Conservation (phyloP, 1,140 invertebrate genomes). For the Nasonia vitripennis region DNA sequence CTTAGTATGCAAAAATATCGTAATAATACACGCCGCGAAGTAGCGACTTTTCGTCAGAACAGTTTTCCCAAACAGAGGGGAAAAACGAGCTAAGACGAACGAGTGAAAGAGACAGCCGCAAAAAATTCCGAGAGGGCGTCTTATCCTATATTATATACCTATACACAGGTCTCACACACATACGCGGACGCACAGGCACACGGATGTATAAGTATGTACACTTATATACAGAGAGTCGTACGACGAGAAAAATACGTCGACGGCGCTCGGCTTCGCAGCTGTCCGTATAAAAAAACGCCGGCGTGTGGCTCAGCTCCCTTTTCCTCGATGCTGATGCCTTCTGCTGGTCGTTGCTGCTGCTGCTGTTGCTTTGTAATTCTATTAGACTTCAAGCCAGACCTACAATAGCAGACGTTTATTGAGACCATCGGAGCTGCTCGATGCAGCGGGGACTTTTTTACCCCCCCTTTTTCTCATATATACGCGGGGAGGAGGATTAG, state of each 20-base stretch:
- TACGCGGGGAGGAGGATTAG: background rate
- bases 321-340: slow-evolving; percentile 10
- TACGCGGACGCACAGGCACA: background rate
- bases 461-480: background rate
- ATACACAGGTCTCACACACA: background rate
- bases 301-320: background rate
- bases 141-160: background rate
- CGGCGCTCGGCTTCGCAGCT: background rate
- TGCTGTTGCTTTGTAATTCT: slow-evolving; percentile 39
- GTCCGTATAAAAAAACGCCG: background rate
- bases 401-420: slow-evolving; percentile 48
- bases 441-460: background rate
- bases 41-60: background rate
- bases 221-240: background rate
- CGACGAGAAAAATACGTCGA: slow-evolving; percentile 7
- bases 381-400: slow-evolving; percentile 32
- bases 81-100: background rate
- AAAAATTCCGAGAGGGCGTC: background rate
- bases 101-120: slow-evolving; percentile 3
- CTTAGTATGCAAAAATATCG: too few relatives aligned
- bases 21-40: too few relatives aligned
- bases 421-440: slow-evolving; percentile 16
- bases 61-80: background rate
- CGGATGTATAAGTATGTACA: background rate
- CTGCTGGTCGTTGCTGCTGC: background rate